phyloP scores from a whole-genome alignment of 2,113 vertebrate genomes.

The Pyrgilauda ruficollis region DNA sequence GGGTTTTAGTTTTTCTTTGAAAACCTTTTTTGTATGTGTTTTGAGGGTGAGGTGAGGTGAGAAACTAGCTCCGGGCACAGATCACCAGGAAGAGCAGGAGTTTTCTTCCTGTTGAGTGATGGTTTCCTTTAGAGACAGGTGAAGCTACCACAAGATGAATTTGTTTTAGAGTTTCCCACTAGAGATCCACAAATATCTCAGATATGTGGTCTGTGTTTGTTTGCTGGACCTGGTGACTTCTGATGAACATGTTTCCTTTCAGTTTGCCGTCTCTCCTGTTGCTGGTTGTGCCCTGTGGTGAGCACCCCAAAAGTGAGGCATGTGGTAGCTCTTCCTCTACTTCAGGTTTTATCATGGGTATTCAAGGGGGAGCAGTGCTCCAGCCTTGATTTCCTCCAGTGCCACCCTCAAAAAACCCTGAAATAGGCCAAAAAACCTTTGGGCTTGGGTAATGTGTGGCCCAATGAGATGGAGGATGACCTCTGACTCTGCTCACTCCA shows the following conservation, averaged over 20 bases:
- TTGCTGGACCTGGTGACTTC: too few species aligned
- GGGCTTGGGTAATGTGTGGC: neutral
- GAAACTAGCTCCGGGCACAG: neutral
- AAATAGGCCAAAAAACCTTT: neutral
- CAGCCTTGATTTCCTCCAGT: too few species aligned
- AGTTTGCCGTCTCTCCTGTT: too few species aligned
- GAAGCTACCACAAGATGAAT: neutral
- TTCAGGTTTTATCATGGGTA: too few species aligned
- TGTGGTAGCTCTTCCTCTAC: too few species aligned
- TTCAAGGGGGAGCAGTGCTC: too few species aligned
- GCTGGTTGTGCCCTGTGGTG: too few species aligned
- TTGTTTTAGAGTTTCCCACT: neutral
- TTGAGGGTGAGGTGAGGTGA: rapidly evolving
- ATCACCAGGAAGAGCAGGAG: neutral
- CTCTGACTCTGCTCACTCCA: neutral
- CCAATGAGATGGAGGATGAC: neutral
- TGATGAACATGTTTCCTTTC: too few species aligned
- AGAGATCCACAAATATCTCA: neutral
- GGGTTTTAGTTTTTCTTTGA: neutral
- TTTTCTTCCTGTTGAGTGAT: neutral
- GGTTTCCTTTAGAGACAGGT: neutral
- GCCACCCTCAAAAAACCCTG: too few species aligned
- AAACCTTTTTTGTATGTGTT: neutral
- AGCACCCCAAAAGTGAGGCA: too few species aligned
- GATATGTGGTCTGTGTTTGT: rapidly evolving